Conservation (phyloP, 2,888 invertebrate species). For the Cylindroiulus punctatus region DNA sequence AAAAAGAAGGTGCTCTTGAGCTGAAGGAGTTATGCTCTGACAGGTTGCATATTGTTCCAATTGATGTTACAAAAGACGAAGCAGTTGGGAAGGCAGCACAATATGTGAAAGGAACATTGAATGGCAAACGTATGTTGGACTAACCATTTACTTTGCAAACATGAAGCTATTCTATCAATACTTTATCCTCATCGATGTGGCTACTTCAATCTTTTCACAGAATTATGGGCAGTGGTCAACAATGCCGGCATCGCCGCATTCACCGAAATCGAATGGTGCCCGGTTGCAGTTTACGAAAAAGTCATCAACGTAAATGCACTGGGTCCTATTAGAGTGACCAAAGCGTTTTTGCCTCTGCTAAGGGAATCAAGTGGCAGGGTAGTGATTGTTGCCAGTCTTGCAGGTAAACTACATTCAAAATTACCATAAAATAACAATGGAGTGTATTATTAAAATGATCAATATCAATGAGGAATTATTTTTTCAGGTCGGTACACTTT, state of each 20-base stretch:
- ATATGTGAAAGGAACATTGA: constrained; percentile 59
- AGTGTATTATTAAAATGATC: neutral
- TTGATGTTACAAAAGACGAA: constrained; percentile 66
- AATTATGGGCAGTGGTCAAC: constrained; percentile 67
- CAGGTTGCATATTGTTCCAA: constrained; percentile 64
- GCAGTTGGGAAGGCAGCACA: constrained; percentile 61
- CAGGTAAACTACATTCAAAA: constrained; percentile 61
- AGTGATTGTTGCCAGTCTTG: constrained; percentile 64
- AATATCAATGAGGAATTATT: neutral
- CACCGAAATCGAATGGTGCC: constrained; percentile 68
- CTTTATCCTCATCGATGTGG: neutral
- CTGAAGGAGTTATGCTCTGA: constrained; percentile 61
- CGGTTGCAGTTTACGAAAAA: constrained; percentile 65
- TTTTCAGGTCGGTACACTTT: constrained; percentile 62
- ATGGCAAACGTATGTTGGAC: constrained; percentile 55
- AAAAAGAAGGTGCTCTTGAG: constrained; percentile 63
- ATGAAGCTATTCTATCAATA: neutral
- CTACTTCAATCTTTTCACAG: constrained; percentile 50
- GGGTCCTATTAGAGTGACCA: constrained; percentile 64
- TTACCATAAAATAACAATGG: neutral
- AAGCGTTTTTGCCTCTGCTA: constrained; percentile 64
- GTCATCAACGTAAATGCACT: constrained; percentile 64
- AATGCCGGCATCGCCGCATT: constrained; percentile 68
- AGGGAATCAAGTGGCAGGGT: constrained; percentile 62
- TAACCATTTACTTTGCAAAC: neutral